Conservation (phyloP, 2,113 vertebrate species). For the Mus musculus region GRCm39 chr15:86099501-86100000, state of each 20-base stretch:
- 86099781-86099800: too few species aligned
- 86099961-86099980: rapidly evolving
- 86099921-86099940: not conserved
- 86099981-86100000: rapidly evolving
- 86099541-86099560: not conserved
- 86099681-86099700: too few species aligned
- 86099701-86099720: not conserved
- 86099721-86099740: not conserved
- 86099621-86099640: not conserved
- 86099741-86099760: not conserved
- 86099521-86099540: not conserved
- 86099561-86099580: not conserved
- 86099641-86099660: not conserved
- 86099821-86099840: not conserved
- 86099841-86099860: not conserved
- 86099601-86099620: not conserved
- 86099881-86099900: not conserved
- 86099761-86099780: not conserved
- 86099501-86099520: too few species aligned
- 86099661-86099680: not conserved
- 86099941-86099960: rapidly evolving
- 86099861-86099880: too few species aligned
- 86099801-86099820: not conserved
- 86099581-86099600: not conserved
- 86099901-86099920: not conserved